These are phyloP conservation scores for Synanthedon formicaeformis DNA, from an alignment of 2,888 invertebrate species.

Conservation along the genomic window DNA sequence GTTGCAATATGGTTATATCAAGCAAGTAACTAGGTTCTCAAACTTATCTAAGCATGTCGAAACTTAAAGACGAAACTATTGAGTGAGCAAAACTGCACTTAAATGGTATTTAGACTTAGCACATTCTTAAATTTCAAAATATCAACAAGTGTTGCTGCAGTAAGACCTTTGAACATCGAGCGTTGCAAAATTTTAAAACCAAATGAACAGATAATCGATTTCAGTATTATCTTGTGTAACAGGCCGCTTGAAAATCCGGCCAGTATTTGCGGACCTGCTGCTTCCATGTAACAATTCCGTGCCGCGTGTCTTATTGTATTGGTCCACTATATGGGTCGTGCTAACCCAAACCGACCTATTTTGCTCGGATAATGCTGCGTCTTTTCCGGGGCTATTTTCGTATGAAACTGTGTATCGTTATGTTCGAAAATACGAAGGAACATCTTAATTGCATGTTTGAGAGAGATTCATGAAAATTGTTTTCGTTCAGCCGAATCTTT, in stretches of 20 bases:
- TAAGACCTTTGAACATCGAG: too few relatives aligned
- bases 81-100: too few relatives aligned
- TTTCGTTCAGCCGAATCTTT: too few relatives aligned
- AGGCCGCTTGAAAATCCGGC: background rate
- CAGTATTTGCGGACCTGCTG: background rate
- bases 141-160: too few relatives aligned
- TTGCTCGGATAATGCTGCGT: constrained; percentile 18
- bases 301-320: background rate
- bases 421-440: background rate
- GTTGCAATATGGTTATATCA: too few relatives aligned
- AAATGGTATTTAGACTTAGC: too few relatives aligned
- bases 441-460: too few relatives aligned
- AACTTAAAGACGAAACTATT: too few relatives aligned
- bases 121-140: too few relatives aligned
- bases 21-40: too few relatives aligned
- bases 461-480: too few relatives aligned
- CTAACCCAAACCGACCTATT: constrained; percentile 22
- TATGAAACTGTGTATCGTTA: background rate
- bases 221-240: background rate
- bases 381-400: constrained; percentile 9
- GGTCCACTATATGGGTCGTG: background rate
- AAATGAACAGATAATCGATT: background rate
- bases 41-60: too few relatives aligned
- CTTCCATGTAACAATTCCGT: background rate
- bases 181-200: background rate